Evolutionary conservation across 2,113 vertebrate species (phyloP).

Genomic region (Equus quagga): DNA sequence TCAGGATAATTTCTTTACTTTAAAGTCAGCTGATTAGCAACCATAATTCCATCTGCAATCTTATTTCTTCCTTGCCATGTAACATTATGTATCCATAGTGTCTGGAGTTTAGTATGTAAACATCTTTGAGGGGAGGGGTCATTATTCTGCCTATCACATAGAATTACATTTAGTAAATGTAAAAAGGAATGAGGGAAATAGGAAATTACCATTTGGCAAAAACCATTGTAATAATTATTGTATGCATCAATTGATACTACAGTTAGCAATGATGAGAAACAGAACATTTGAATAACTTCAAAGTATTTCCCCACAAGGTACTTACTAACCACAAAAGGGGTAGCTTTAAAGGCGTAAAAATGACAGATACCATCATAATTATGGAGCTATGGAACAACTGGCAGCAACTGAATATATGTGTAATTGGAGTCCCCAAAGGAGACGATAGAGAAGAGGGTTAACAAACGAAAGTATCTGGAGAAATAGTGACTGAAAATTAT

Average conservation of each 20-base stretch:
- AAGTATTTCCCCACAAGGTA: neutral
- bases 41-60: neutral
- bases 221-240: neutral
- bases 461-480: neutral
- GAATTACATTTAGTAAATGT: neutral
- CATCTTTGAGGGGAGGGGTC: neutral
- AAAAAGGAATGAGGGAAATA: constrained; percentile 19
- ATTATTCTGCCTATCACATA: neutral
- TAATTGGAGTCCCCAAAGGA: neutral
- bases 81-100: neutral
- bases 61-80: neutral
- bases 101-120: neutral
- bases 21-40: neutral
- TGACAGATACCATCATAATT: neutral
- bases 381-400: neutral
- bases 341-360: neutral
- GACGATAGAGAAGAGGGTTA: neutral
- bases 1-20: neutral
- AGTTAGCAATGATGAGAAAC: neutral
- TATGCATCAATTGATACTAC: neutral
- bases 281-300: neutral
- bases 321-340: neutral
- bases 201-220: constrained; percentile 3
- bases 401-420: neutral
- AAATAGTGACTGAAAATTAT: constrained; percentile 41